Evolutionary conservation across 2,113 vertebrate species (phyloP).

Genomic region (Mellivora capensis): DNA sequence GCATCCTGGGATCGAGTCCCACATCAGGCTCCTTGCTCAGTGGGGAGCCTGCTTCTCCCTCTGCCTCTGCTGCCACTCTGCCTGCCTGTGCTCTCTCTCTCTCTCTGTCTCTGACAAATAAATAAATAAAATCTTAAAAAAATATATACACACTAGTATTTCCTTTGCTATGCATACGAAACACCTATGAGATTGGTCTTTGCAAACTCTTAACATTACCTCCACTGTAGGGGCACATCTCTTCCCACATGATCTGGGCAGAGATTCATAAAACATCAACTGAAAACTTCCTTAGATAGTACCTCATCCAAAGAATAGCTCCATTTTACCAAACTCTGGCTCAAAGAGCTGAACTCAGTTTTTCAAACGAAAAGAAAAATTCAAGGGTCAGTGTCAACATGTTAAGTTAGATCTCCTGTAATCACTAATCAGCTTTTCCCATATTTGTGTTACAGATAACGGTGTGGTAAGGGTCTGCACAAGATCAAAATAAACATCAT

Average conservation of each 20-base stretch:
- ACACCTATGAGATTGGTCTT: background rate
- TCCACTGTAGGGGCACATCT: background rate
- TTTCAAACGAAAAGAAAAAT: slow-evolving; percentile 41
- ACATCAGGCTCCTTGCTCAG: no score
- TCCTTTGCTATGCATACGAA: background rate
- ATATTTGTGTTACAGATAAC: background rate
- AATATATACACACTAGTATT: background rate
- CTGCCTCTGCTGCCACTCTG: no score
- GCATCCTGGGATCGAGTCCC: no score
- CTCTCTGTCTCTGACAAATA: no score
- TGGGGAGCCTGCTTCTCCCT: no score
- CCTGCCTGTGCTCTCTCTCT: no score
- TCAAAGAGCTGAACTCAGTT: background rate
- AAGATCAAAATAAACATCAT: slow-evolving; percentile 58
- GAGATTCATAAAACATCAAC: background rate
- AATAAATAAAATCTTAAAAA: no score
- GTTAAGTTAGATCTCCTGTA: background rate
- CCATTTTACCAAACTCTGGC: background rate
- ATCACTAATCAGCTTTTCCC: slow-evolving; percentile 9
- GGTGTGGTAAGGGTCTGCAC: slow-evolving; percentile 17
- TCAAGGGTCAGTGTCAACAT: background rate
- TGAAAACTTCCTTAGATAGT: background rate
- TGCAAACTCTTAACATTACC: background rate
- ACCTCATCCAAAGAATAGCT: background rate
- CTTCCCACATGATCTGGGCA: background rate